Evolutionary conservation across 2,113 vertebrate genomes (phyloP), one percentile per base, ranked within the genome.

Genomic region (Trematocara marginatum): DNA sequence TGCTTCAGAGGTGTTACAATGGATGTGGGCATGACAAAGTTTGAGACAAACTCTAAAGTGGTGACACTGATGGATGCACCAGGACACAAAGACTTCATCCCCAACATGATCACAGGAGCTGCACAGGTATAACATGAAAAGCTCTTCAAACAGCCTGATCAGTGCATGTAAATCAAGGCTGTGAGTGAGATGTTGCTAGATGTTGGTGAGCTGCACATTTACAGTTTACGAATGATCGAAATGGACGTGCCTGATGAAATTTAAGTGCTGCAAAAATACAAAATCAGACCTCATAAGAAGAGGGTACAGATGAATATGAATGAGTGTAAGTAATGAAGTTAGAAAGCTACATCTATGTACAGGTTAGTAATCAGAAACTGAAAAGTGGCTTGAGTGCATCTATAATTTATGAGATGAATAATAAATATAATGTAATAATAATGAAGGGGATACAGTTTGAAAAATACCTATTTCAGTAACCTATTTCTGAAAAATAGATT

Each of bases 91-190:
- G 99, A 99, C 94, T 99, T 99, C 94, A 99, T 99, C 94, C 99
- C 99, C 90, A 99, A 99, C 95, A 99, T 99, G 99, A 99, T 99
- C 93, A 99, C 98, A 52, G 99, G 99, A 94, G 99, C 99, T 79
- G 98, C 99, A 35, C 98, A 99, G 98, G 99, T 99, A 97, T 18
- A 42, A 3, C 9, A 16, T 0, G 16, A 49, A 6, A 4, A 47
- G 42, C 15, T 52, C n/a, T 78, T 57, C 10, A 26, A 57, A 49
- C 16, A 40, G 16, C 18, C 31, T 86, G 57, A 42, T 76, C 31
- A 34, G 2, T 26, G 2, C 9, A 54, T 35, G 7, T 29, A 26
- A 31, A 64, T 16, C 29, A 42, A 51, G 47, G 59, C 47, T 10
- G 20, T 10, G 20, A 38, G 4, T 71, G 69, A 31, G 69, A 76